Percentiles rank a stretch among this genome's conserved stretches.
Evolutionary conservation across 1,140 invertebrate genomes (phyloP).

Genomic region (Muscidifurax raptorellus): DNA sequence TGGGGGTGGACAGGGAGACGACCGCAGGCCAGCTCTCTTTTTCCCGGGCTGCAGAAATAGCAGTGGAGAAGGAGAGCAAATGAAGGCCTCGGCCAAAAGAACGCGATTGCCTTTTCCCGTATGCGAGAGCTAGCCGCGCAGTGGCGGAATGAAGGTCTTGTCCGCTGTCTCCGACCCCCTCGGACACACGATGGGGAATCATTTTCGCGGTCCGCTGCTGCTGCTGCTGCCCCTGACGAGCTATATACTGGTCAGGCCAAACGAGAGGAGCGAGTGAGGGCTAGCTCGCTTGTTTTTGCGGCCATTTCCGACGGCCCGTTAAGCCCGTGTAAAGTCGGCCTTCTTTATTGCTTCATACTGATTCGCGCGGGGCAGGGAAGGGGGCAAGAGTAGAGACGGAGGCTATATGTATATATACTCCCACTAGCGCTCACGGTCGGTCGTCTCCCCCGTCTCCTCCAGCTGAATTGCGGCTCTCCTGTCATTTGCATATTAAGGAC

Average conservation of each 20-base stretch:
- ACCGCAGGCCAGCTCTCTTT: slow-evolving; percentile 48
- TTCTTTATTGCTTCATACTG: slow-evolving; percentile 49
- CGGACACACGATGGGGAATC: slow-evolving; percentile 44
- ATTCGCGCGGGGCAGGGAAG: slow-evolving; percentile 20
- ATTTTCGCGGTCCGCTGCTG: slow-evolving; percentile 51
- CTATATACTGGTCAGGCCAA: background rate
- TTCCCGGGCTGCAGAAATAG: slow-evolving; percentile 19
- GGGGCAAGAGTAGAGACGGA: background rate
- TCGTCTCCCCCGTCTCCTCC: background rate
- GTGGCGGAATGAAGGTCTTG: slow-evolving; percentile 35
- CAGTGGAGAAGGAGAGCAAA: slow-evolving; percentile 27
- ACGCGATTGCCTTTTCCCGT: slow-evolving; percentile 49
- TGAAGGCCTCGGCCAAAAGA: slow-evolving; percentile 52
- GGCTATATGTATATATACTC: background rate
- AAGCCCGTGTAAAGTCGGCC: slow-evolving; percentile 44
- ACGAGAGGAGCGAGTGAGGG: background rate
- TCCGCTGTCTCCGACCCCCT: background rate
- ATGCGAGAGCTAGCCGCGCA: slow-evolving; percentile 4
- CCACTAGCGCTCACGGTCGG: background rate
- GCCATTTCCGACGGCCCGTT: slow-evolving; percentile 33
- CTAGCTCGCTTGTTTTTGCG: slow-evolving; percentile 42
- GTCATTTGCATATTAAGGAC: slow-evolving; percentile 54
- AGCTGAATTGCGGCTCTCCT: slow-evolving; percentile 36
- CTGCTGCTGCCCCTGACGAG: slow-evolving; percentile 30
- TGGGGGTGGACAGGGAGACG: slow-evolving; percentile 39